phyloP scores from a whole-genome alignment of 2,888 invertebrate genomes.

The Yponomeuta plumbellus region DNA sequence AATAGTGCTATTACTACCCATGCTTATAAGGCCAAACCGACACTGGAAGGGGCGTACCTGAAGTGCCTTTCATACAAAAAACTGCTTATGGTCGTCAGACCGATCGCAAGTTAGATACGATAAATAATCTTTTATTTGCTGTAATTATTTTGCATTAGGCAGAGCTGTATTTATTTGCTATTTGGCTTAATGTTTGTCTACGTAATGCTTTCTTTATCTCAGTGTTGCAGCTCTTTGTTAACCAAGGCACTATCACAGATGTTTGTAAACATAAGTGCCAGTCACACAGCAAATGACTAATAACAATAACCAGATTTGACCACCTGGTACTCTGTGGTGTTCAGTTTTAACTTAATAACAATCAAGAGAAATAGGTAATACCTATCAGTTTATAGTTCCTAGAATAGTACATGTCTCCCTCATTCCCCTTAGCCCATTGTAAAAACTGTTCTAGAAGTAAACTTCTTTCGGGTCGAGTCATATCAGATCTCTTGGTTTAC shows the following conservation, averaged over 20 bases:
- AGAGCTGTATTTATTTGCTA: not conserved
- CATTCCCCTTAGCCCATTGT: no score
- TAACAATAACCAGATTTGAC: not conserved
- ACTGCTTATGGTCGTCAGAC: no score
- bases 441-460: no score
- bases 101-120: no score
- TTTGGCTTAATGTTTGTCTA: not conserved
- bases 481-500: no score
- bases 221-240: not conserved
- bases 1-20: no score
- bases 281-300: not conserved
- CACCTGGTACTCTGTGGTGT: not conserved
- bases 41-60: no score
- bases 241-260: not conserved
- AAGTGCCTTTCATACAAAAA: no score
- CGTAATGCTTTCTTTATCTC: not conserved
- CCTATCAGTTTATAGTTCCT: no score
- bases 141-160: not conserved
- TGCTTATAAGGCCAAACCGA: no score
- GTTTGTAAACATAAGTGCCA: not conserved
- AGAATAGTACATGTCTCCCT: no score
- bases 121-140: not conserved
- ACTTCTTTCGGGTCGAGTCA: no score
- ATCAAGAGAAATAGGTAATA: not conserved
- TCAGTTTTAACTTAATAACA: not conserved